Evolutionary conservation across 2,888 invertebrate species (phyloP), one percentile per base, ranked within the genome.

Genomic region (Drosophila rubida): DNA sequence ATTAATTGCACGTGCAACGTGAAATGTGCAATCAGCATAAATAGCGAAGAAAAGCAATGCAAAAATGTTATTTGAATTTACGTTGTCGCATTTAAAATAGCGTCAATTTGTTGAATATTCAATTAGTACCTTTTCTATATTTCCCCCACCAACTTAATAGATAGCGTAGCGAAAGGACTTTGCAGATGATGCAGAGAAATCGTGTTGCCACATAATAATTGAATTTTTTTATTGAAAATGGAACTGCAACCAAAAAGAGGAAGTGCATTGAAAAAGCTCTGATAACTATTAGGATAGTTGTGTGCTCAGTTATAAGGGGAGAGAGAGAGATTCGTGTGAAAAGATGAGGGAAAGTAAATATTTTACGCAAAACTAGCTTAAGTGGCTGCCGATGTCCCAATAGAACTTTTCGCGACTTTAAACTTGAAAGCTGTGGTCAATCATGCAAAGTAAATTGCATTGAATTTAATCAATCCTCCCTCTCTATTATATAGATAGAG

Each of bases 11-110:
- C 49, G 45, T 50, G 35, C 14, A 22, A 4, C 50, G n/a, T 58
- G 42, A 75, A 87, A 48, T 68, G 78, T 60, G 35, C 76, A 81
- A 84, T 78, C 78, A 81, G 85, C 83, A 83, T 74, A 77, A 58
- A 64, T 60, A 67, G 61, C 45, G 58, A 41, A 57, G 19, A 68
- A 87, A 66, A 75, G 54, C 57, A 78, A 72, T 80, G 51, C 67
- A 41, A 75, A 57, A 75, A 53, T 23, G 13, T 32, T 59, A 62
- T 35, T 35, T 22, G n/a, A 22, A 58, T 58, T 35, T 45, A 5
- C 13, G 8, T 8, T 32, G 11, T 23, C 32, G 23, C 25, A 51
- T 13, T 22, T 32, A 44, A 19, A 8, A 42, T 7, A n/a, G 42
- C 14, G n/a, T 2, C 6, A 8, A 27, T 19, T 23, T 41, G 3